phyloP scores from a whole-genome alignment of 2,888 invertebrate genomes.

The Heterodera filipjevi region DNA sequence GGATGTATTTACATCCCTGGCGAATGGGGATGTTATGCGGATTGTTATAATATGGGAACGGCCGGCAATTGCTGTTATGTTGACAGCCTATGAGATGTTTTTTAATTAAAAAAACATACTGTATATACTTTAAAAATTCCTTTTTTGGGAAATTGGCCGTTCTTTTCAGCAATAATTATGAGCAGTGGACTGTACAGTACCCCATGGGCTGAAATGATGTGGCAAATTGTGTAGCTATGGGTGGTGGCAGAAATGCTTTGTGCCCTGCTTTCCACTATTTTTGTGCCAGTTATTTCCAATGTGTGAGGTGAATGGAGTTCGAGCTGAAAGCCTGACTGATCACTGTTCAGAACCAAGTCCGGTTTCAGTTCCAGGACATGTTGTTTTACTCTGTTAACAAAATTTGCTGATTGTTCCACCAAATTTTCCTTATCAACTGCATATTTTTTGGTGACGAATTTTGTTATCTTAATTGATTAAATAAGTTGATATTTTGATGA shows the following conservation, averaged over 20 bases:
- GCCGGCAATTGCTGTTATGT: background rate
- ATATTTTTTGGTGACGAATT: conserved; percentile 9
- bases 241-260: conserved; percentile 13
- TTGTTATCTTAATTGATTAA: conserved; percentile 2
- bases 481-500: background rate
- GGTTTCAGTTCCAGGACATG: background rate
- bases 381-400: background rate
- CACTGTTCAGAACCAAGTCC: conserved; percentile 10
- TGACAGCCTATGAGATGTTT: background rate
- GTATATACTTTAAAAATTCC: conserved; percentile 2
- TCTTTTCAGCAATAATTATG: conserved; percentile 6
- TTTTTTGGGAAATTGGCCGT: conserved; percentile 1
- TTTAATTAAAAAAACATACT: background rate
- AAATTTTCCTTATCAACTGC: background rate
- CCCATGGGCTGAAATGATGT: background rate
- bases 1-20: too few relatives aligned
- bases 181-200: background rate
- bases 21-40: too few relatives aligned
- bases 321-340: background rate
- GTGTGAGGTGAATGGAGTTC: conserved; percentile 16
- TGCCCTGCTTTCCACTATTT: background rate
- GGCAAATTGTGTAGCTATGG: conserved; percentile 5
- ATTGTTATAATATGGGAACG: conserved; percentile 11
- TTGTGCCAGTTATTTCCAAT: background rate
- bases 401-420: background rate